Percentiles rank a stretch among this genome's conserved stretches.
Evolutionary conservation across 2,888 invertebrate species (phyloP).

Genomic region (Tachina grossa): DNA sequence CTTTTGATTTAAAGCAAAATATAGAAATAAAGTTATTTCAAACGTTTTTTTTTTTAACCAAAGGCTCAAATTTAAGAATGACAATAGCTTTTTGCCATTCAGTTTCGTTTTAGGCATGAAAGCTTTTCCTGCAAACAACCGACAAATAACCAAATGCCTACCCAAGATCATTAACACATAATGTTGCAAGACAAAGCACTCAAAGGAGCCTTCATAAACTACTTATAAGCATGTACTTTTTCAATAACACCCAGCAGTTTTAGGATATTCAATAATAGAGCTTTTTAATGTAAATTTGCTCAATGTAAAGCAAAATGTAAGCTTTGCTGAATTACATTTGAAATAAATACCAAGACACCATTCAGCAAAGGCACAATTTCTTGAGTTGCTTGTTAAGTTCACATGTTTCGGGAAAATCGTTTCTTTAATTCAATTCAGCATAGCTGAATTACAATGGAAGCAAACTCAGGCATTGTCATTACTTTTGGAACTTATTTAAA

Average conservation of each 20-base stretch:
- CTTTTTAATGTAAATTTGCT: not conserved
- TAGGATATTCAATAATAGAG: not conserved
- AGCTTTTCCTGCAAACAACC: slow-evolving; percentile 7
- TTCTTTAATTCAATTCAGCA: no score
- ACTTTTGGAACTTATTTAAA: no score
- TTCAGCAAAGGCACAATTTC: no score
- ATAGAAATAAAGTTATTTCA: not conserved
- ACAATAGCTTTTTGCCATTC: not conserved
- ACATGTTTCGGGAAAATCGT: no score
- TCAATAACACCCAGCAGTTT: slow-evolving; percentile 3
- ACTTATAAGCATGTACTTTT: not conserved
- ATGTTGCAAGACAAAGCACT: slow-evolving; percentile 6
- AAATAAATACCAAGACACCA: not conserved
- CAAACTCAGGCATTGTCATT: no score
- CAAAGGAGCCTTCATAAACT: not conserved
- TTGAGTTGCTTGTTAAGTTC: no score
- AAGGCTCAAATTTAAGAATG: not conserved
- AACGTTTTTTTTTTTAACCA: not conserved
- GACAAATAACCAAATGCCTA: slow-evolving; percentile 11
- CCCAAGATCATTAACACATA: slow-evolving; percentile 43
- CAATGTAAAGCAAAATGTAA: not conserved
- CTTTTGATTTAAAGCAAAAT: not conserved
- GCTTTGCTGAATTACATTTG: not conserved
- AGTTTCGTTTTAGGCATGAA: not conserved
- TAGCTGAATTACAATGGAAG: no score